Base-by-base conservation (phyloP, 2,888 invertebrate genomes). In the Kuschelorhynchus macadamiae region DNA sequence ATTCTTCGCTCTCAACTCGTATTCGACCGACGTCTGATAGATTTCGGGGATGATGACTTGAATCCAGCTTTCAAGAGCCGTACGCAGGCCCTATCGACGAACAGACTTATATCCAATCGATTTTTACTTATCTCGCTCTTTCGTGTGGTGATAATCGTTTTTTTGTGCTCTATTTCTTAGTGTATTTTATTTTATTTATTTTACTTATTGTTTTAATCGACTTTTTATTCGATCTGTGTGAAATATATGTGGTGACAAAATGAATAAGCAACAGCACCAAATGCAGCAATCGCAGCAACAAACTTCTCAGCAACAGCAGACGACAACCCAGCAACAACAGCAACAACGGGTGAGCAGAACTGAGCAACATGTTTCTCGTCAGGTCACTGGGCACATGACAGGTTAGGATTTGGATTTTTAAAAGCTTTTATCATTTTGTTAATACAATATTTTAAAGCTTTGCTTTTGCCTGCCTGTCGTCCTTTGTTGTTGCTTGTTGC, bases 1-100 rank as follows among this genome's bases (percentile, higher is more conserved):
- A 92, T 91, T 91, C 91, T 91, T 91, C 92, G 91, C 91, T 91
- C 90, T 90, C 91, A 90, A 92, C 91, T 92, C 91, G 92, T 91
- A 92, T 92, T 92, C 93, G 93, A 93, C 92, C 93, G 93, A 93
- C 93, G 93, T 93, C 93, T 93, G 92, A 85, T 80, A 84, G 87
- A 86, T 84, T 87, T 89, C 88, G 88, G 88, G 88, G 88, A 90
- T 88, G 88, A 91, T 91, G 91, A 90, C 89, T 90, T 91, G 86
- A 79, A 80, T 88, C 49, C 89, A 90, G 89, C 89, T 89, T 88
- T 78, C 84, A 84, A 44, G 83, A 85, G 85, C 86, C 86, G 85
- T 85, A 85, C 56, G 68, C 81, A 81, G 84, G 84, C 84, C 81
- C 72, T 72, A 67, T 67, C 61, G 57, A 68, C 67, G 67, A 61